Percentiles rank a stretch among this genome's conserved stretches.
phyloP scores from a whole-genome alignment of 2,113 vertebrate genomes.

The Ptychochromis oligacanthus region DNA sequence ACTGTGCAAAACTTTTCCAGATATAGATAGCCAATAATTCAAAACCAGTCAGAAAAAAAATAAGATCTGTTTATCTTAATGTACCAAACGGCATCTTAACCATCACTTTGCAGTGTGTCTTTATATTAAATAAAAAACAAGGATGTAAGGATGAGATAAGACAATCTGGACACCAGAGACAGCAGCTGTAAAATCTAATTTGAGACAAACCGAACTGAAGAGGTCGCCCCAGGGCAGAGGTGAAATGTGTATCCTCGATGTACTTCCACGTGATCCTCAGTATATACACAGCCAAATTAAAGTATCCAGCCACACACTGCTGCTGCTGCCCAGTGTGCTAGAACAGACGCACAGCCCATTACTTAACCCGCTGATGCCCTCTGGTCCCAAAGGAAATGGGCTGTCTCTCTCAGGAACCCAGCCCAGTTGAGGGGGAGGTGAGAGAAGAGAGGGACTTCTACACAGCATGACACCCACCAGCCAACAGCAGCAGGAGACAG shows the following conservation, averaged over 20 bases:
- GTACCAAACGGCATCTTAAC: background rate
- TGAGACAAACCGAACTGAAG: constrained; percentile 56
- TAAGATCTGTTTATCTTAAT: background rate
- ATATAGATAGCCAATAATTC: background rate
- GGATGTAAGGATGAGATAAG: background rate
- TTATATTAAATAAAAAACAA: background rate
- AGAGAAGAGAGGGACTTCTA: constrained; percentile 37
- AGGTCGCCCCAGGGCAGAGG: constrained; percentile 37
- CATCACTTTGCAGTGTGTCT: background rate
- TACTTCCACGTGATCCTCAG: constrained; percentile 29
- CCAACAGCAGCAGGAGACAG: constrained; percentile 64
- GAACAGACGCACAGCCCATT: constrained; percentile 49
- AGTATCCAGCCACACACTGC: constrained; percentile 16
- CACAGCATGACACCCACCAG: constrained; percentile 67
- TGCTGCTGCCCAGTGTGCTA: constrained; percentile 13
- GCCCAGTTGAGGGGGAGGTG: constrained; percentile 35
- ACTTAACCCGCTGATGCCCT: constrained; percentile 47
- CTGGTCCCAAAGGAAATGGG: constrained; percentile 68
- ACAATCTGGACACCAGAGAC: background rate
- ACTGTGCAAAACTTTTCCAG: background rate
- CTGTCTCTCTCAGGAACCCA: constrained; percentile 67
- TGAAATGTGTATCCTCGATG: constrained; percentile 12
- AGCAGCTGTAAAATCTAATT: constrained; percentile 22
- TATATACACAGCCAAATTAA: constrained; percentile 17
- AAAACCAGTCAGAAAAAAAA: background rate